Base-by-base conservation (phyloP, 2,888 invertebrate genomes). In the Scaptomyza flava region DNA sequence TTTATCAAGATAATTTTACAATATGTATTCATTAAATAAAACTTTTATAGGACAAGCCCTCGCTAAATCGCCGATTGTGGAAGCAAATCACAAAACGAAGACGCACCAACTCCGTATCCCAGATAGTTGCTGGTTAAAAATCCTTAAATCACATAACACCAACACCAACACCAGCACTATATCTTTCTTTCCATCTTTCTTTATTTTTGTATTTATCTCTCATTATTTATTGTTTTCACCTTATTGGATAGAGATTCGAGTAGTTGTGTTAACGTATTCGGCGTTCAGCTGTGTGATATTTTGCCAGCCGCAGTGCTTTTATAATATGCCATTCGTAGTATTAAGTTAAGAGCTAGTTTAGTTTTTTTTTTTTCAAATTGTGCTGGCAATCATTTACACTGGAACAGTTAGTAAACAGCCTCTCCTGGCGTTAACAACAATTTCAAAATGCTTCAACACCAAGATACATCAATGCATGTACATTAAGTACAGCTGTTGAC, bases 21-120 rank as follows among this genome's bases (percentile, higher is more conserved):
- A 17, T 17, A 17, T 17, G 1, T 17, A 17, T 23, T 42, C 23
- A 34, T 58, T 61, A 45, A 23, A 27, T 7, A 2, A n/a, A 36
- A 6, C 3, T 14, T 93, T 58, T 23, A 2, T 93, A 96, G 96
- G 96, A 96, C 89, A 96, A 95, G 91, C 95, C 95, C 89, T 95
- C 95, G 90, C 92, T 96, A 91, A 96, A 96, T 91, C 94, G 95
- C 91, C 93, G 96, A 88, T 95, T 96, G 91, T 96, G 96, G 96
- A 96, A 95, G 92, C 96, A 96, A 91, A 93, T 96, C 85, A 95
- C 94, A 80, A 95, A 94, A 93, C 93, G 96, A 91, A 93, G 95
- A 78, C 94, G 95, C 89, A 94, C 94, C 68, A 91, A 90, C 76
- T 91, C 92, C 63, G 90, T 92, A 47, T 91, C 92, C 66, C 92